A percentile compares a stretch with the other conserved stretches of the same genome.
phyloP scores from a whole-genome alignment of 2,888 invertebrate species.

The Colostygia pectinataria region DNA sequence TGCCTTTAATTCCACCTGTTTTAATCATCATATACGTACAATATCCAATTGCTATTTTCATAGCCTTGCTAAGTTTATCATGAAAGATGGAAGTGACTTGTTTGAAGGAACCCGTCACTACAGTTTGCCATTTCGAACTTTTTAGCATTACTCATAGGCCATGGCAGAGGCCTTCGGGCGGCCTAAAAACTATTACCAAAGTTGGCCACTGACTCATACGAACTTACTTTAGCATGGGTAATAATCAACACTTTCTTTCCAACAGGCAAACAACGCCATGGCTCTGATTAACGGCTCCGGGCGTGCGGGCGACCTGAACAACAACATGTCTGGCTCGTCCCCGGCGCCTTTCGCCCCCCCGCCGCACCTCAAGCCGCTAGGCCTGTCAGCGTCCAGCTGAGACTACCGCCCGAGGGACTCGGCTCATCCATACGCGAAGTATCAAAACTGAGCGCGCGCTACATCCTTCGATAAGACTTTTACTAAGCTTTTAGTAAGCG shows the following conservation, averaged over 20 bases:
- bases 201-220: no score
- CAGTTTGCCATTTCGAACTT: no score
- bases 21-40: no score
- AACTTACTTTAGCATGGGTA: no score
- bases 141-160: no score
- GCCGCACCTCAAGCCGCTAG: slow-evolving; percentile 82
- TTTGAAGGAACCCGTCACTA: no score
- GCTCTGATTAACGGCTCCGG: slow-evolving; percentile 81
- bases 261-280: slow-evolving; percentile 75
- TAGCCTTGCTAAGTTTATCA: no score
- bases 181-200: no score
- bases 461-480: slow-evolving; percentile 26
- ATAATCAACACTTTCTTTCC: slow-evolving; percentile 31
- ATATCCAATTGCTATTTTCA: no score
- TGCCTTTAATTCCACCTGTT: no score
- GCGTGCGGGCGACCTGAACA: slow-evolving; percentile 85
- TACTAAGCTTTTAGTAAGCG: slow-evolving; percentile 24
- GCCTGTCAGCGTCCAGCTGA: slow-evolving; percentile 86
- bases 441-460: slow-evolving; percentile 62
- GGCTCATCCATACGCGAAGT: slow-evolving; percentile 75
- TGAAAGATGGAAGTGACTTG: no score
- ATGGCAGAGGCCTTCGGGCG: no score
- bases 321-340: slow-evolving; percentile 85
- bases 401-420: slow-evolving; percentile 78
- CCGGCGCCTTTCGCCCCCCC: slow-evolving; percentile 69